phyloP scores from a whole-genome alignment of 2,797 vertebrate species.

The Miichthys miiuy region DNA sequence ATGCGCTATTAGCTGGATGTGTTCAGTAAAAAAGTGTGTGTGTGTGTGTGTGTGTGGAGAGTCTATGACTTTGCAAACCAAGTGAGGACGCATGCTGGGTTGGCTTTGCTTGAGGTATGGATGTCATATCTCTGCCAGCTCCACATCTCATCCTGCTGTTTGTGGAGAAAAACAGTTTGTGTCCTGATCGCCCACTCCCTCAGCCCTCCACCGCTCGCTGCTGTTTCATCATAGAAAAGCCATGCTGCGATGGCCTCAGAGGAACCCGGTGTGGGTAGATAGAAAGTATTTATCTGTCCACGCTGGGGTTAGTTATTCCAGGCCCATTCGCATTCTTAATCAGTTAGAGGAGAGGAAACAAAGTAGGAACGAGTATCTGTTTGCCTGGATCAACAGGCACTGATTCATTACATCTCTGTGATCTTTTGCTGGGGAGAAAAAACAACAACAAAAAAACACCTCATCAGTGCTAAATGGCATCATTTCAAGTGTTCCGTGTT shows the following conservation, averaged over 20 bases:
- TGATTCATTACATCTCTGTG: neutral
- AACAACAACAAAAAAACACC: neutral
- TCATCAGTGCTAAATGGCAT: slow-evolving; percentile 14
- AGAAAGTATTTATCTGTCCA: slow-evolving; percentile 60
- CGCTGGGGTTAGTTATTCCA: slow-evolving; percentile 61
- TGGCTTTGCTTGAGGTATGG: slow-evolving; percentile 70
- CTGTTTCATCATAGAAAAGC: slow-evolving; percentile 76
- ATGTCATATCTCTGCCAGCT: slow-evolving; percentile 71
- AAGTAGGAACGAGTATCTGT: slow-evolving; percentile 12
- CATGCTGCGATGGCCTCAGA: slow-evolving; percentile 71
- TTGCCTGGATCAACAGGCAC: slow-evolving; percentile 49
- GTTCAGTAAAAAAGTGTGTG: slow-evolving; percentile 20
- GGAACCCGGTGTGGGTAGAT: slow-evolving; percentile 68
- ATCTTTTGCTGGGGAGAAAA: slow-evolving; percentile 1
- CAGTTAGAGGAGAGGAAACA: slow-evolving; percentile 16
- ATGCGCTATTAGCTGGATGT: slow-evolving; percentile 46
- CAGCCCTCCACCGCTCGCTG: slow-evolving; percentile 60
- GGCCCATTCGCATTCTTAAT: slow-evolving; percentile 42
- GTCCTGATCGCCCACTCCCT: slow-evolving; percentile 77
- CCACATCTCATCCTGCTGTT: slow-evolving; percentile 78
- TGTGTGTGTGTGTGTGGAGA: slow-evolving; percentile 2
- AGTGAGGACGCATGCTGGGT: slow-evolving; percentile 58
- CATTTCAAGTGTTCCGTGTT: slow-evolving; percentile 39
- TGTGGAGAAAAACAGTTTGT: slow-evolving; percentile 71
- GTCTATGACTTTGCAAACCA: slow-evolving; percentile 63